Base-by-base conservation (phyloP, 2,113 vertebrate species). In the Boleophthalmus pectinirostris region DNA sequence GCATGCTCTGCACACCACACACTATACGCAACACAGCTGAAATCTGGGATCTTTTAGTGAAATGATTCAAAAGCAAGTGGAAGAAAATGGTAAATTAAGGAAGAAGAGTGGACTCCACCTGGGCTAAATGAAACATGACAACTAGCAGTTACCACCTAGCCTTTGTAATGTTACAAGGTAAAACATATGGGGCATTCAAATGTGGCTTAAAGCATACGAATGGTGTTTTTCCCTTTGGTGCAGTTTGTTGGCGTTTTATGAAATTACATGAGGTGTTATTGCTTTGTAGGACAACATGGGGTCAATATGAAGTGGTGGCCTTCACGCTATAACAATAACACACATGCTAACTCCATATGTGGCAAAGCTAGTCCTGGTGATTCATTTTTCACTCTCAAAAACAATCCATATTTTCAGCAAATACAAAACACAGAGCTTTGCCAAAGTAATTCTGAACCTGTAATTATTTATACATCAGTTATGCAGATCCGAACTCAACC, bases 101-200 rank as follows among this genome's bases (percentile, higher is more conserved):
- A 49, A 77, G 68, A 21, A 72, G 73, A 66, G 6, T 33, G 58
- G 13, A 51, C 60, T 35, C 65, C 66, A n/a, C 57, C 58, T 70
- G 29, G 63, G 70, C 74, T 63, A 72, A 80, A 88, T 82, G 70
- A 85, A 83, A 85, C 53, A 70, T 84, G 77, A 82, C 67, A 87
- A 82, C 65, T 46, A 20, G 65, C 47, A 49, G 78, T 75, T 79
- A 67, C 77, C 14, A 68, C 58, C 73, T 77, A 69, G 53, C 49
- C 20, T 43, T 73, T 86, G 77, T 66, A 61, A 43, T 56, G 38
- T 66, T 77, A 53, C 35, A 68, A 56, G n/a, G 45, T 5, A 64
- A 69, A 46, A 47, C n/a, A 46, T 20, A 45, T 61, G 61, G n/a
- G 20, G 9, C 20, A 33, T 24, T 46, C 49, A 13, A 33, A 69